Evolutionary conservation across 2,888 invertebrate species (phyloP), one percentile per base, ranked within the genome.

Genomic region (Podotricha telesiphe): DNA sequence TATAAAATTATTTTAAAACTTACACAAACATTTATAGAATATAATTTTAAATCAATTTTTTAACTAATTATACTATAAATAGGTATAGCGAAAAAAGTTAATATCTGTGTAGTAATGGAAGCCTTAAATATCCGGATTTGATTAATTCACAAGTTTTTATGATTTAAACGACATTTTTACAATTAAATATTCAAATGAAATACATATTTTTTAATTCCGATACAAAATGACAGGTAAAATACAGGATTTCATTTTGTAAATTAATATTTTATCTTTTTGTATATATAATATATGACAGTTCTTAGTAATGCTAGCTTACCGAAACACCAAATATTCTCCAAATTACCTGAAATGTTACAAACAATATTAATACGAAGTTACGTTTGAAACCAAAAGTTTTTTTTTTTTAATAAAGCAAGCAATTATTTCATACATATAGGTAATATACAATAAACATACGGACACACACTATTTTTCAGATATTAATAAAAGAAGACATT

Each of bases 111-210:
- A 58, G 58, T 40, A 20, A 58, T 42, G 40, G 42, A 42, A 58
- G 22, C 22, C 15, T 58, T 10, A 15, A 58, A 22, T 22, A 58
- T 42, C 58, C 42, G 58, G 42, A 42, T 42, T 58, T 13, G 40
- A 58, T 58, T 58, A 58, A 19, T 58, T 58, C 42, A 40, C 1
- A 42, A 22, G 8, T 58, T 58, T 58, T 58, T 58, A 58, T 58
- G 58, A 58, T 58, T 58, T 58, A 40, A 58, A 42, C 58, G 22
- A 58, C 20, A 58, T 58, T 42, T 22, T 58, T 58, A 58, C 40
- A 58, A 58, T 58, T 58, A 58, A 42, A 40, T 58, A 58, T 58
- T 58, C n/a, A 58, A 58, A 58, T 58, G 42, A 42, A 40, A 34
- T 51, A 51, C 22, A 53, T 28, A 53, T 28, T 15, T n/a, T 28